phyloP scores from a whole-genome alignment of 2,113 vertebrate species.

The Potamarius usumacintae region DNA sequence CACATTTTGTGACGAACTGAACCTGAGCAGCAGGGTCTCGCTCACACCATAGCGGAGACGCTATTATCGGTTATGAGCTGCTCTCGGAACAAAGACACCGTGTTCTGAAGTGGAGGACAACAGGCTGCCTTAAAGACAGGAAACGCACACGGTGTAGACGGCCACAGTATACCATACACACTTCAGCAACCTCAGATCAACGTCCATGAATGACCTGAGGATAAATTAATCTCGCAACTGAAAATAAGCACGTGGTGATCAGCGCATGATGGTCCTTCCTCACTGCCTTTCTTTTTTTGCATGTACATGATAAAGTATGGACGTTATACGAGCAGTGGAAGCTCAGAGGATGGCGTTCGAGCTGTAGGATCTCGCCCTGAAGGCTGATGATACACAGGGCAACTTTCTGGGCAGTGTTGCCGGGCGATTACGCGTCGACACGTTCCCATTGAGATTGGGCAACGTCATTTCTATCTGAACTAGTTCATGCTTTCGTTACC shows the following conservation, averaged over 20 bases:
- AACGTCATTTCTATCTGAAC: no score
- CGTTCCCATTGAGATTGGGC: no score
- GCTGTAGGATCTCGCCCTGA: neutral
- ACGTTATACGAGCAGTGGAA: neutral
- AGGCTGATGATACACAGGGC: no score
- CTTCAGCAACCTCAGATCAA: neutral
- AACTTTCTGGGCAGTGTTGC: no score
- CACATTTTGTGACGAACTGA: conserved; percentile 62
- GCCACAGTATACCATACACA: neutral
- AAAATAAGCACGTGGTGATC: no score
- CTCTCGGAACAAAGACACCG: conserved; percentile 58
- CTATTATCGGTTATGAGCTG: conserved; percentile 54
- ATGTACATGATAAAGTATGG: neutral
- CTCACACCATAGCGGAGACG: conserved; percentile 27
- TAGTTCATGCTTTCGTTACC: no score
- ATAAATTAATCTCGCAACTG: no score
- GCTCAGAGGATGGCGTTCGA: neutral
- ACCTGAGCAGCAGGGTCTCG: conserved; percentile 29
- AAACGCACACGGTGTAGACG: conserved; percentile 23
- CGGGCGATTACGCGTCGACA: no score
- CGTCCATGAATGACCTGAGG: no score
- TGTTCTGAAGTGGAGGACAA: conserved; percentile 54
- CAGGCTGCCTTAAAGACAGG: conserved; percentile 28
- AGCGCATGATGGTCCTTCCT: no score
- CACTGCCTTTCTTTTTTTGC: neutral